Percentiles rank a stretch among this genome's conserved stretches.
Conservation (phyloP, 2,888 invertebrate genomes). For the Steromphala cineraria region DNA sequence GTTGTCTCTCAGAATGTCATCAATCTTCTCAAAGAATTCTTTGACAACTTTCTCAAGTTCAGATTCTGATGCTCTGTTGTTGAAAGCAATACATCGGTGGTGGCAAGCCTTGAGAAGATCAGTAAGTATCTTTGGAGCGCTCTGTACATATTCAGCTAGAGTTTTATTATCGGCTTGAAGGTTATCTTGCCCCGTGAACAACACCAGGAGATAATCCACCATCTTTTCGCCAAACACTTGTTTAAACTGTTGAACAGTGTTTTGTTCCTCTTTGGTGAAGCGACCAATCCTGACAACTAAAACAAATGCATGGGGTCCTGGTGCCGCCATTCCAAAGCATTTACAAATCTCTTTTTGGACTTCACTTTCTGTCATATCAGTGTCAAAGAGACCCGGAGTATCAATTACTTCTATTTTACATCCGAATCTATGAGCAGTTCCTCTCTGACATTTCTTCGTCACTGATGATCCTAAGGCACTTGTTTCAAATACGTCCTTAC, state of each 20-base stretch:
- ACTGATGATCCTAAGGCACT: slow-evolving; percentile 23
- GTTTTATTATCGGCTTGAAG: slow-evolving; percentile 11
- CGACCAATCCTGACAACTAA: slow-evolving; percentile 27
- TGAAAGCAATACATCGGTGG: slow-evolving; percentile 27
- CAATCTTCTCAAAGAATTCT: slow-evolving; percentile 25
- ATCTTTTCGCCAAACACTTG: slow-evolving; percentile 28
- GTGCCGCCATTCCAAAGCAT: slow-evolving; percentile 8
- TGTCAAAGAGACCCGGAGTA: slow-evolving; percentile 39
- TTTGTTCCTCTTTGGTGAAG: slow-evolving; percentile 37
- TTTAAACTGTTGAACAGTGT: slow-evolving; percentile 28
- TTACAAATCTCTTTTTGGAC: slow-evolving; percentile 26
- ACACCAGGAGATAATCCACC: slow-evolving; percentile 23
- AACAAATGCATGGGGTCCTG: slow-evolving; percentile 8
- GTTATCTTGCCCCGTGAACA: slow-evolving; percentile 37
- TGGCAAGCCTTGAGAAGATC: slow-evolving; percentile 17
- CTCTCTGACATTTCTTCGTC: slow-evolving; percentile 27
- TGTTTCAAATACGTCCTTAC: slow-evolving; percentile 22
- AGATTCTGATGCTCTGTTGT: slow-evolving; percentile 21
- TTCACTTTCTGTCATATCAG: slow-evolving; percentile 25
- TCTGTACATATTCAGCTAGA: slow-evolving; percentile 22
- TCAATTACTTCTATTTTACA: slow-evolving; percentile 28
- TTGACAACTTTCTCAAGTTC: slow-evolving; percentile 21
- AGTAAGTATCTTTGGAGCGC: slow-evolving; percentile 20
- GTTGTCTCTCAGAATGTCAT: slow-evolving; percentile 17
- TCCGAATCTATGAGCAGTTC: slow-evolving; percentile 13